Percentiles rank a stretch among this genome's conserved stretches.
phyloP scores from a whole-genome alignment of 2,113 vertebrate species.

The Crotalus tigris region DNA sequence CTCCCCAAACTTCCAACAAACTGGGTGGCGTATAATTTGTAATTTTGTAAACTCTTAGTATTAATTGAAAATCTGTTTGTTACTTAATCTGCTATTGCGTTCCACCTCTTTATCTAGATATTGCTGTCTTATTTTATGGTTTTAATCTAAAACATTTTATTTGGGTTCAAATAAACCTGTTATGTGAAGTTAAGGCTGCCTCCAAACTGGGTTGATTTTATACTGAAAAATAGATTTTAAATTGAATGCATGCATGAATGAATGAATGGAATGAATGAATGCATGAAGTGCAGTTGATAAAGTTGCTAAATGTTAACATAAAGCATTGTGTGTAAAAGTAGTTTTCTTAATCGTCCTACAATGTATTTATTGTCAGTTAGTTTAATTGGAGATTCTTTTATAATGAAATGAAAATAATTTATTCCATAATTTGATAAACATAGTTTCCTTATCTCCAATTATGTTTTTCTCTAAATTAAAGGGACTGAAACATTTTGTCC shows the following conservation, averaged over 20 bases:
- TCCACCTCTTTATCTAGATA: neutral
- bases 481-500: neutral
- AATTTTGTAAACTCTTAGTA: neutral
- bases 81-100: neutral
- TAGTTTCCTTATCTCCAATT: neutral
- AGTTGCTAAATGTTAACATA: neutral
- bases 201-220: neutral
- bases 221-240: neutral
- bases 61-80: neutral
- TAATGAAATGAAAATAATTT: neutral
- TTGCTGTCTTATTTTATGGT: neutral
- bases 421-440: neutral
- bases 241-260: neutral
- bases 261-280: neutral
- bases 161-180: neutral
- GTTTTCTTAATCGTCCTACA: neutral
- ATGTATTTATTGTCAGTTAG: neutral
- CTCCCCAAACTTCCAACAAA: neutral
- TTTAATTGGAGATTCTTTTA: neutral
- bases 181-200: neutral
- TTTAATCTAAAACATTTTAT: neutral
- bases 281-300: neutral
- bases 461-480: neutral
- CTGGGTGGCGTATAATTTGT: neutral
- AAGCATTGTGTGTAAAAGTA: neutral